Conservation (phyloP, 2,113 vertebrate genomes). For the Scopus umbretta region DNA sequence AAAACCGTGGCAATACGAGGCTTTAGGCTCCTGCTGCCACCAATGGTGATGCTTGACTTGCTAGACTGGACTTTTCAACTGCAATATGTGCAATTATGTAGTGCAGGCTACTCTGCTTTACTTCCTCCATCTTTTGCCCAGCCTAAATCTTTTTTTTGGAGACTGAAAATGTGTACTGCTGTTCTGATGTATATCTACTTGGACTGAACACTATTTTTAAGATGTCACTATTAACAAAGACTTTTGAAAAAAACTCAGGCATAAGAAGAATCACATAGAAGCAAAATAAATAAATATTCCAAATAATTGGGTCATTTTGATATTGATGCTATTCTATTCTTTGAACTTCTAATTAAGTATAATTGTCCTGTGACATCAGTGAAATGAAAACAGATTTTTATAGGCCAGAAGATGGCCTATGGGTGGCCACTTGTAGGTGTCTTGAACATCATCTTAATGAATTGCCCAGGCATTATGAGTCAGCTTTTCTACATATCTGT, state of each 20-base stretch:
- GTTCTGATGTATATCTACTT: background rate
- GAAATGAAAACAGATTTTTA: background rate
- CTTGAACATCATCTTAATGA: background rate
- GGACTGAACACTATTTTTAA: background rate
- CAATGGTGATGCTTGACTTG: background rate
- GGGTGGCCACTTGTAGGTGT: background rate
- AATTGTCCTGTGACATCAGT: background rate
- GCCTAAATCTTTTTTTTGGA: background rate
- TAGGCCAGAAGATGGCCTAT: background rate
- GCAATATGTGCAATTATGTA: background rate
- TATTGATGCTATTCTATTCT: background rate
- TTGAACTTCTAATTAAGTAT: background rate
- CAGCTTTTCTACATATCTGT: background rate
- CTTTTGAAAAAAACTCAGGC: background rate
- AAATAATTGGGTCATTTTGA: background rate
- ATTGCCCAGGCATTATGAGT: background rate
- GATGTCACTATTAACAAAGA: background rate
- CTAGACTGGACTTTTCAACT: background rate
- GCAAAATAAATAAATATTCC: background rate
- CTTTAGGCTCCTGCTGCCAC: background rate
- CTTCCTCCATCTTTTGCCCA: background rate
- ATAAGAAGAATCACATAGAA: background rate
- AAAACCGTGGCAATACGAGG: background rate
- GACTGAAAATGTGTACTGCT: background rate
- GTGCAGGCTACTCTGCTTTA: background rate